Conservation (phyloP, 2,797 vertebrate genomes). For the Leucoraja ocellata region DNA sequence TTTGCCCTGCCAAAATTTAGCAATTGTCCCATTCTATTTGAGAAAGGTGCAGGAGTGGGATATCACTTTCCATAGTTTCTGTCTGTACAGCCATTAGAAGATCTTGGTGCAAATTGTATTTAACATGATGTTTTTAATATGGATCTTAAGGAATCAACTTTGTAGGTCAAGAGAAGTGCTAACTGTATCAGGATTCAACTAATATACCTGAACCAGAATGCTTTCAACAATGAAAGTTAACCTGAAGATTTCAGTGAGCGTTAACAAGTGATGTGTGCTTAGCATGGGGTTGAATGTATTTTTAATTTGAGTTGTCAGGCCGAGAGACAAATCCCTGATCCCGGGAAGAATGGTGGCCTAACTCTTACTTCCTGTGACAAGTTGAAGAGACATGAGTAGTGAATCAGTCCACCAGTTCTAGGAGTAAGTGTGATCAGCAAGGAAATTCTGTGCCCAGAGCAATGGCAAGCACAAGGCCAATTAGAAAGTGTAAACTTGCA, state of each 20-base stretch:
- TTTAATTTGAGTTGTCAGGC: neutral
- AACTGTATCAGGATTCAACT: neutral
- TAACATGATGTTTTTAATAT: neutral
- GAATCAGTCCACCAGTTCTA: neutral
- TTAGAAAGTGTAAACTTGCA: neutral
- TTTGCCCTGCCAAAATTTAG: neutral
- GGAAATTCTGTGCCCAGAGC: neutral
- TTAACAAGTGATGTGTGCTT: neutral
- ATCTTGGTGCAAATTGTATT: neutral
- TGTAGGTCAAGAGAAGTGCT: neutral
- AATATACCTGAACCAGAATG: neutral
- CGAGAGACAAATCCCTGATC: neutral
- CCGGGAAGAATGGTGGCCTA: neutral
- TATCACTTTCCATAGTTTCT: neutral
- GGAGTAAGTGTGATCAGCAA: neutral
- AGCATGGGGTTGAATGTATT: neutral
- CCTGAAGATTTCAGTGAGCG: neutral
- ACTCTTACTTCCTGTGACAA: neutral
- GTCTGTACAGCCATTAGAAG: neutral
- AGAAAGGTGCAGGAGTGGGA: neutral
- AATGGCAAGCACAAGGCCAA: neutral
- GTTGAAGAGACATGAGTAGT: neutral
- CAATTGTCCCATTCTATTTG: neutral
- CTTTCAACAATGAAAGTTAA: neutral
- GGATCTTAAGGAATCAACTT: neutral